phyloP scores from a whole-genome alignment of 2,113 vertebrate genomes.

The Cyrtonyx montezumae region DNA sequence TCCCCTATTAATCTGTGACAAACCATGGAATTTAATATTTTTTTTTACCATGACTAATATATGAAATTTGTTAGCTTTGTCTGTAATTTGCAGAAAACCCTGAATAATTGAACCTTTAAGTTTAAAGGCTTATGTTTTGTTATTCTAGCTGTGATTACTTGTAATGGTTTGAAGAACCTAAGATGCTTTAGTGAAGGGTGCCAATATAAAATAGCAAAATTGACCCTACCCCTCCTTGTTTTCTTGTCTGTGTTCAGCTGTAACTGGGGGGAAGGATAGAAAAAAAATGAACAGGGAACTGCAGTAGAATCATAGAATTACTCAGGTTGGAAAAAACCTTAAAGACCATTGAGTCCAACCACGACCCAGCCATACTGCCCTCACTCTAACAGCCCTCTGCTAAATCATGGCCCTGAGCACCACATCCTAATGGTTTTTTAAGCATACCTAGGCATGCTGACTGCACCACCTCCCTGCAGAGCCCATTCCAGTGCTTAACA shows the following conservation, averaged over 20 bases:
- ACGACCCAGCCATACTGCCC: no score
- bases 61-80: conserved; percentile 73
- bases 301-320: no score
- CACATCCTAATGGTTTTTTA: no score
- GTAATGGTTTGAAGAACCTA: conserved; percentile 45
- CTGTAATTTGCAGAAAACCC: conserved; percentile 61
- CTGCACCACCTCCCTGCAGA: no score
- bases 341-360: no score
- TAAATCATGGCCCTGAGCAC: no score
- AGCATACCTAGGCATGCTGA: no score
- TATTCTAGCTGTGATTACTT: conserved; percentile 51
- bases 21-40: conserved; percentile 66
- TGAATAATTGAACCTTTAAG: conserved; percentile 62
- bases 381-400: no score
- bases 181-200: conserved; percentile 24
- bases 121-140: conserved; percentile 64
- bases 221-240: not conserved
- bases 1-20: conserved; percentile 70
- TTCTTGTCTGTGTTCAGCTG: not conserved
- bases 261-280: not conserved
- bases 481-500: no score
- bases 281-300: not conserved
- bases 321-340: no score
- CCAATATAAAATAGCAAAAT: conserved; percentile 14
- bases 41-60: conserved; percentile 73